Percentiles rank a stretch among this genome's conserved stretches.
These are phyloP conservation scores for Myripristis murdjan DNA, from an alignment of 2,797 vertebrate species.

Conservation along the genomic window DNA sequence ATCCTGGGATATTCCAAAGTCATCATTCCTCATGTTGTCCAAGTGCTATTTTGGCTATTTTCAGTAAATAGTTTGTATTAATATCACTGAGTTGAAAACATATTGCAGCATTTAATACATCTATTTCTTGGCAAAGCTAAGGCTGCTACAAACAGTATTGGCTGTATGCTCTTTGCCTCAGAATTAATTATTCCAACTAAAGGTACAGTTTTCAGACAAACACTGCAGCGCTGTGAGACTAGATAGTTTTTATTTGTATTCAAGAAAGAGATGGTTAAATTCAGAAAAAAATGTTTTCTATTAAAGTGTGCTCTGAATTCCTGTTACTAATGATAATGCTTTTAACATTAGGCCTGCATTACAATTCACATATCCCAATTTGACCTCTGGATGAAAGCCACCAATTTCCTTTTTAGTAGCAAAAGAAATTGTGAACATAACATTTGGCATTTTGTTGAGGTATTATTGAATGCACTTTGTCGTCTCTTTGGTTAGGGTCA, in stretches of 20 bases:
- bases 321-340: too few species aligned
- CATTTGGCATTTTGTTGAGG: neutral
- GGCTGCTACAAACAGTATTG: slow-evolving; percentile 13
- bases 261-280: too few species aligned
- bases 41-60: slow-evolving; percentile 27
- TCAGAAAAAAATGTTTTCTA: too few species aligned
- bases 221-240: too few species aligned
- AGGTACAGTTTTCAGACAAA: neutral
- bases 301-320: too few species aligned
- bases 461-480: slow-evolving; percentile 10
- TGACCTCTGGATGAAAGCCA: neutral
- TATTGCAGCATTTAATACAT: slow-evolving; percentile 53
- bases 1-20: slow-evolving; percentile 45
- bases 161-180: slow-evolving; percentile 34
- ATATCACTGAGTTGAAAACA: slow-evolving; percentile 38
- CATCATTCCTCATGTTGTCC: slow-evolving; percentile 47
- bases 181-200: slow-evolving; percentile 41
- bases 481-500: slow-evolving; percentile 31
- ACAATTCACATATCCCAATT: neutral
- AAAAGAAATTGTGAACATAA: neutral
- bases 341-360: too few species aligned
- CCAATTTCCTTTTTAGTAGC: neutral
- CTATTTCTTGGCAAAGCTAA: slow-evolving; percentile 7
- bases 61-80: slow-evolving; percentile 22
- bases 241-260: too few species aligned